Conservation (phyloP, 2,113 vertebrate species). For the Prinia subflava region DNA sequence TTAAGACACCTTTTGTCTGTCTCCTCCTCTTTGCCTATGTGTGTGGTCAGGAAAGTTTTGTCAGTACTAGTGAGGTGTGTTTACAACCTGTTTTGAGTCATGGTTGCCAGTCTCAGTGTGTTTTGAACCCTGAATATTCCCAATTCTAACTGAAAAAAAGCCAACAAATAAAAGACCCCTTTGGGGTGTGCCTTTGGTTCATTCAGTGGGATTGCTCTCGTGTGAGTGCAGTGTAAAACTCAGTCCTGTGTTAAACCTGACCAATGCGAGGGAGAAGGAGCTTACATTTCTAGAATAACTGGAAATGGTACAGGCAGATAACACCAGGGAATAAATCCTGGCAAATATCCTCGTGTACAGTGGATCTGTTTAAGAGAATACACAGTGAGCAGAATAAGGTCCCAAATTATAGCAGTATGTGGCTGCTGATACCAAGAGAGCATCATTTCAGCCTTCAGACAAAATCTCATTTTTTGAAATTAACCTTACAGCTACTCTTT, state of each 20-base stretch:
- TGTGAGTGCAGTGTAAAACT: fast-evolving
- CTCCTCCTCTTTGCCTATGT: background rate
- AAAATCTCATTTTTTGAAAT: conserved; percentile 18
- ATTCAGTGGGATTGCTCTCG: background rate
- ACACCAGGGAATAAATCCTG: background rate
- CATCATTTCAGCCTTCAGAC: background rate
- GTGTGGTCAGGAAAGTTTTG: background rate
- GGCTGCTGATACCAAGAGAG: background rate
- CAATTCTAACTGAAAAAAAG: background rate
- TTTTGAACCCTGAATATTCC: background rate
- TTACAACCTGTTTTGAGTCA: background rate
- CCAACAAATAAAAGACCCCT: background rate
- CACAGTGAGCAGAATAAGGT: background rate
- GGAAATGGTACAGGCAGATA: background rate
- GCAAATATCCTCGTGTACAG: background rate
- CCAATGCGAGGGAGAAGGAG: background rate
- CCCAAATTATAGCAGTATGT: background rate
- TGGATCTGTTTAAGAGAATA: background rate
- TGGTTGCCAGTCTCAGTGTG: background rate
- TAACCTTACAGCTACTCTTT: background rate
- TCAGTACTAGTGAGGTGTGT: background rate
- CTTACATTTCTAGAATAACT: background rate
- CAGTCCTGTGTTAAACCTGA: background rate
- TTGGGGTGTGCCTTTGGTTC: background rate
- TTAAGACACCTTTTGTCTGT: conserved; percentile 32